These are phyloP conservation scores for Chaetoderma sp. DNA, from an alignment of 2,888 invertebrate genomes.

Conservation along the genomic window DNA sequence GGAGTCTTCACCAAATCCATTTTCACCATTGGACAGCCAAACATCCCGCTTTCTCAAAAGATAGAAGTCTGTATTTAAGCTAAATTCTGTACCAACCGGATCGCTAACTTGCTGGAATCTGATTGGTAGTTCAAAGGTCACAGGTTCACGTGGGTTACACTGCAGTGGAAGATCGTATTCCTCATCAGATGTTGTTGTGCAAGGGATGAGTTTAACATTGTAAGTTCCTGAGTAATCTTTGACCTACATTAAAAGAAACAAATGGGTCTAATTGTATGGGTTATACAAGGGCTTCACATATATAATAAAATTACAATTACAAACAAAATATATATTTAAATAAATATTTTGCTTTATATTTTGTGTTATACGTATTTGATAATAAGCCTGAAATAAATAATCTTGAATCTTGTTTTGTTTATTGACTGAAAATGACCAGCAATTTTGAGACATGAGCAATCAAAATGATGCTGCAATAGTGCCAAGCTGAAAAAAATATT, in stretches of 20 bases:
- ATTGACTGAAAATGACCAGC: too few relatives aligned
- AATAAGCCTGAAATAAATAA: too few relatives aligned
- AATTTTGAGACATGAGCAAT: too few relatives aligned
- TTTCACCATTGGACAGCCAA: conserved; percentile 60
- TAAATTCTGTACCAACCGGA: conserved; percentile 65
- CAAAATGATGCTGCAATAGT: too few relatives aligned
- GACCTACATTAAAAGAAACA: conserved; percentile 46
- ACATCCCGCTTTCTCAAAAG: conserved; percentile 58
- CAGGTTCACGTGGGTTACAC: conserved; percentile 61
- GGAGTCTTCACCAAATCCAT: conserved; percentile 47
- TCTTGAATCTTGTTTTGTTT: too few relatives aligned
- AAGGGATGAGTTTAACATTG: conserved; percentile 64
- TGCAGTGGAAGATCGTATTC: conserved; percentile 49
- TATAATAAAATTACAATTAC: too few relatives aligned
- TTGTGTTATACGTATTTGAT: too few relatives aligned
- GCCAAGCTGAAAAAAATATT: too few relatives aligned
- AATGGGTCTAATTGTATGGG: background rate
- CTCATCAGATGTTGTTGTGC: conserved; percentile 55
- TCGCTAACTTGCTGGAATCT: conserved; percentile 69
- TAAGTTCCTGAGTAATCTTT: conserved; percentile 67
- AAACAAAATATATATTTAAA: too few relatives aligned
- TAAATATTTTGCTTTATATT: too few relatives aligned
- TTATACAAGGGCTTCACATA: too few relatives aligned
- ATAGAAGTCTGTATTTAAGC: conserved; percentile 64
- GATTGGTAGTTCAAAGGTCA: conserved; percentile 66